Percentiles rank a stretch among this genome's conserved stretches.
These are phyloP conservation scores for Uropsilus gracilis DNA, from an alignment of 2,113 vertebrate species.

Conservation along the genomic window DNA sequence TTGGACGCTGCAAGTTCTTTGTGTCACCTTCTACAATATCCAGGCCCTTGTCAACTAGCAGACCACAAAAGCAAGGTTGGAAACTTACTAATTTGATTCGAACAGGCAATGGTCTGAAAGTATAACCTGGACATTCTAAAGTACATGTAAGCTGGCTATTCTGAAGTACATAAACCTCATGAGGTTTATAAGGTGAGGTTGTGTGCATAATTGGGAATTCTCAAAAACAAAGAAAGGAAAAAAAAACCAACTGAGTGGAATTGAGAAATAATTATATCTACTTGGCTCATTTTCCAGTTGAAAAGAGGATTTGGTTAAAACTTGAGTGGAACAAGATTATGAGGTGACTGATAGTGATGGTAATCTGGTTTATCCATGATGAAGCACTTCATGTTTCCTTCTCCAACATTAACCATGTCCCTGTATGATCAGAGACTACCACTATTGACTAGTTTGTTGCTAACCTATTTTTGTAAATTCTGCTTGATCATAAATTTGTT, in stretches of 20 bases:
- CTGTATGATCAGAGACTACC: background rate
- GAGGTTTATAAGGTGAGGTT: background rate
- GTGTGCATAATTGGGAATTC: background rate
- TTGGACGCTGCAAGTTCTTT: slow-evolving; percentile 2
- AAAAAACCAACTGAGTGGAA: slow-evolving; percentile 33
- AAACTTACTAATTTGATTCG: background rate
- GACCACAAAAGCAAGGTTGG: slow-evolving; percentile 5
- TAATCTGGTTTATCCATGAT: background rate
- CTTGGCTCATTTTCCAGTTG: slow-evolving; percentile 24
- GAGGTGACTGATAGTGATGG: background rate
- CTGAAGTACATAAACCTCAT: background rate
- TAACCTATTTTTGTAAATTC: slow-evolving; percentile 16
- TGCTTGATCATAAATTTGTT: background rate
- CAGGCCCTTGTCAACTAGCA: background rate
- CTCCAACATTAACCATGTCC: slow-evolving; percentile 16
- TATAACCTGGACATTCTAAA: background rate
- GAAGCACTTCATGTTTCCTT: background rate
- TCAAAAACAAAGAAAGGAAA: slow-evolving; percentile 14
- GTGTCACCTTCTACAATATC: background rate
- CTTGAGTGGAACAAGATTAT: slow-evolving; percentile 23
- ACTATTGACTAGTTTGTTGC: background rate
- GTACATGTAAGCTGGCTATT: too few relatives aligned
- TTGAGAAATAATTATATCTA: slow-evolving; percentile 43
- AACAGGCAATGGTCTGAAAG: background rate
- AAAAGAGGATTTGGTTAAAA: slow-evolving; percentile 8